Evolutionary conservation across 2,888 invertebrate species (phyloP).

Genomic region (Ptychoptera albimana): DNA sequence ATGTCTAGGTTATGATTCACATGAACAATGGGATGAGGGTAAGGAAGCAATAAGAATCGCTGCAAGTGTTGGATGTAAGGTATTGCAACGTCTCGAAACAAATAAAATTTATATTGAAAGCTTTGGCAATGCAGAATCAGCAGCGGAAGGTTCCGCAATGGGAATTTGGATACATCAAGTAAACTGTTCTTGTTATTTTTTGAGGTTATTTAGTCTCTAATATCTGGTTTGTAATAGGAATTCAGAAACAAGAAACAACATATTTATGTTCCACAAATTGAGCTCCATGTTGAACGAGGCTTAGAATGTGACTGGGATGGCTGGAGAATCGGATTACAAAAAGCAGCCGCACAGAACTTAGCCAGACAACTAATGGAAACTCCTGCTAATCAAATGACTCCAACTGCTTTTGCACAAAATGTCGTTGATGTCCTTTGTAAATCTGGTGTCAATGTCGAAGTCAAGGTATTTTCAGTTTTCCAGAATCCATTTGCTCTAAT

Average conservation of each 20-base stretch:
- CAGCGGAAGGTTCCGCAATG: constrained; percentile 53
- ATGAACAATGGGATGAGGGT: constrained; percentile 49
- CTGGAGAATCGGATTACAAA: constrained; percentile 47
- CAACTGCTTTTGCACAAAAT: constrained; percentile 45
- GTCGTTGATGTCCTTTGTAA: constrained; percentile 11
- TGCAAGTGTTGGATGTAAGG: constrained; percentile 36
- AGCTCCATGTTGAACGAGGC: constrained; percentile 23
- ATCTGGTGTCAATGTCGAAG: constrained; percentile 16
- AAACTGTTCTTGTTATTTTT: too few relatives aligned
- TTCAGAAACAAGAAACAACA: background rate
- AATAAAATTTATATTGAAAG: constrained; percentile 45
- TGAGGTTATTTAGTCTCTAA: too few relatives aligned
- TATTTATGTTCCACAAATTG: background rate
- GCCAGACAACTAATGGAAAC: constrained; percentile 54
- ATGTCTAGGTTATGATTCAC: constrained; percentile 39
- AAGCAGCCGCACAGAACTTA: constrained; percentile 60
- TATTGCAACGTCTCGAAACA: constrained; percentile 34
- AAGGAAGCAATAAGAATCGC: constrained; percentile 53
- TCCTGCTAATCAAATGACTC: constrained; percentile 59
- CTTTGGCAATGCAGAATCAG: constrained; percentile 53
- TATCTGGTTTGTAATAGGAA: constrained; percentile 39
- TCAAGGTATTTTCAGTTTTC: too few relatives aligned
- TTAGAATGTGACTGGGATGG: constrained; percentile 36
- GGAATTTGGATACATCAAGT: constrained; percentile 44
- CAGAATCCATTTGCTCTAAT: too few relatives aligned